Evolutionary conservation across 2,888 invertebrate genomes (phyloP).

Genomic region (Pyralis farinalis): DNA sequence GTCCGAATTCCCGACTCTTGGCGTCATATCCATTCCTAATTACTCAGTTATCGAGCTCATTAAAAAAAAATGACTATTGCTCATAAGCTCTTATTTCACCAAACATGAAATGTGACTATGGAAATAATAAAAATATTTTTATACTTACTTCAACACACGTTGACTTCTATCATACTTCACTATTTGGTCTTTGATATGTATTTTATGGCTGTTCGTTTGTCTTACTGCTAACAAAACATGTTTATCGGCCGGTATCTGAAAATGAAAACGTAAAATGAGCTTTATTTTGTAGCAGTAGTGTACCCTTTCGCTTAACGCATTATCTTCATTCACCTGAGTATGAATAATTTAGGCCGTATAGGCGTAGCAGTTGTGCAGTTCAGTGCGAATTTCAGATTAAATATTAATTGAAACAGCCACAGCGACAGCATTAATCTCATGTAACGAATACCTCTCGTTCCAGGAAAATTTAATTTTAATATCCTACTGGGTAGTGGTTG

Average conservation of each 20-base stretch:
- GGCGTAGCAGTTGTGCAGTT: slow-evolving; percentile 45
- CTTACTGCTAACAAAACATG: slow-evolving; percentile 88
- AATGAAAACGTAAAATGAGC: slow-evolving; percentile 22
- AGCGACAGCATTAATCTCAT: slow-evolving; percentile 36
- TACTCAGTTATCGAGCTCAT: too few relatives aligned
- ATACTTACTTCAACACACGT: slow-evolving; percentile 85
- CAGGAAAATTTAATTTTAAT: too few relatives aligned
- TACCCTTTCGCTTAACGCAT: neutral
- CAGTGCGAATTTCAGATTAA: slow-evolving; percentile 67
- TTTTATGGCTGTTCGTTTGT: slow-evolving; percentile 89
- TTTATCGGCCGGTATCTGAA: slow-evolving; percentile 84
- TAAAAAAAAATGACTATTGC: neutral
- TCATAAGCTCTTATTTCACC: too few relatives aligned
- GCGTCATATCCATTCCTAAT: too few relatives aligned
- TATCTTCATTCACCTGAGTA: neutral
- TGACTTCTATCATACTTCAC: slow-evolving; percentile 89
- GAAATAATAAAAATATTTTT: slow-evolving; percentile 1
- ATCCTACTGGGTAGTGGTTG: too few relatives aligned
- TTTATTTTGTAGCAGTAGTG: too few relatives aligned
- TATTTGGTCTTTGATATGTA: slow-evolving; percentile 89
- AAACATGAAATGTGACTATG: neutral
- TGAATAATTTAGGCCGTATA: slow-evolving; percentile 46
- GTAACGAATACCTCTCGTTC: slow-evolving; percentile 26
- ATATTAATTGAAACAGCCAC: slow-evolving; percentile 59
- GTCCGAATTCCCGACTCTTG: too few relatives aligned